Evolutionary conservation across 1,140 invertebrate genomes (phyloP).

Genomic region (Apis cerana): DNA sequence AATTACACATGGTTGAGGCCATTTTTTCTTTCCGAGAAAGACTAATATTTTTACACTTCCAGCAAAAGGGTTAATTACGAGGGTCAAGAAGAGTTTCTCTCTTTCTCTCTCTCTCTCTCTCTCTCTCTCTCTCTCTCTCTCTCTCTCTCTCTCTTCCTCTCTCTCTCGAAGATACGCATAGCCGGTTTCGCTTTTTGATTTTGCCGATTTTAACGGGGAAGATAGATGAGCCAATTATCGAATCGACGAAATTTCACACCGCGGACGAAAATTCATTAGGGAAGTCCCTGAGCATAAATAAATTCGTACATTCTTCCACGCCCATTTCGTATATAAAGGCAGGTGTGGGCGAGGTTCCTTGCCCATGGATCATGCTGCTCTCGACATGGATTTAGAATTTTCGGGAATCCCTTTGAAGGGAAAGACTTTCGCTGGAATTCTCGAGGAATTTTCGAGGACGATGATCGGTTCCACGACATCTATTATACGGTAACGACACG

Average conservation of each 20-base stretch:
- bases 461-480: constrained; percentile 29
- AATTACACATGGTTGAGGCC: constrained; percentile 17
- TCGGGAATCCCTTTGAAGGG: constrained; percentile 38
- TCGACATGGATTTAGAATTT: constrained; percentile 50
- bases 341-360: constrained; percentile 58
- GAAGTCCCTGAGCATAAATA: constrained; percentile 67
- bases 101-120: no score
- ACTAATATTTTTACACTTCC: constrained; percentile 55
- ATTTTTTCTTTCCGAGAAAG: constrained; percentile 15
- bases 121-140: not conserved
- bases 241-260: constrained; percentile 74
- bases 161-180: constrained; percentile 19
- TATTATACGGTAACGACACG: constrained; percentile 32
- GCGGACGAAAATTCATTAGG: constrained; percentile 71
- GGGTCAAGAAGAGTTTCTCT: constrained; percentile 17
- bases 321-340: constrained; percentile 60
- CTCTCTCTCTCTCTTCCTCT: constrained; percentile 6
- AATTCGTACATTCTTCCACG: constrained; percentile 57
- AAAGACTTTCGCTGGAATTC: constrained; percentile 46
- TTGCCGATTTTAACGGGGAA: constrained; percentile 58
- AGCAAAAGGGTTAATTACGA: constrained; percentile 60
- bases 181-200: constrained; percentile 45
- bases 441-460: constrained; percentile 42
- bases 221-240: constrained; percentile 71
- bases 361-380: constrained; percentile 24